Evolutionary conservation across 2,888 invertebrate genomes (phyloP), one percentile per base, ranked within the genome.

Genomic region (Drosophila greeni): DNA sequence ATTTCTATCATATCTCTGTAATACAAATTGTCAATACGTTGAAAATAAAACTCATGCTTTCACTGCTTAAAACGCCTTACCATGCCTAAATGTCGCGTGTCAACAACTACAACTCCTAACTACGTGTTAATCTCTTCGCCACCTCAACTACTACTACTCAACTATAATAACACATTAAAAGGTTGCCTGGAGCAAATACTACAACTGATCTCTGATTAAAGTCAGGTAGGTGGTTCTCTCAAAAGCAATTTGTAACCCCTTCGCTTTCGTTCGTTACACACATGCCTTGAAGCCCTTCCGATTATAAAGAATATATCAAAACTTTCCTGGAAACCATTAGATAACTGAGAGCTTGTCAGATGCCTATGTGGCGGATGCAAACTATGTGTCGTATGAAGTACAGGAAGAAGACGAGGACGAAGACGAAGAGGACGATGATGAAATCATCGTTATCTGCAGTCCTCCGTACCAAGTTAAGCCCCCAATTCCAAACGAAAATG

Each of bases 111-210:
- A 79, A 85, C 86, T 83, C 73, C 78, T 71, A 83, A 49, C 74
- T 43, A 79, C 85, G 82, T 84, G 87, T 86, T 87, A 87, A 87
- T 88, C 88, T 88, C 88, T 88, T 87, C 88, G 87, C 52, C 84
- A 66, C 84, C 84, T 20, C 54, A 62, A 72, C 62, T 36, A 47
- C 74, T 80, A 82, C 54, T 76, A 73, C 82, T 45, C 45, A 14
- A 47, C 45, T 31, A 31, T 47, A 2, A 47, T 47, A 43, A 85
- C 84, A 86, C 57, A 83, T 76, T 84, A 82, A 87, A 87, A 88
- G 88, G 88, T 88, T 85, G 87, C 87, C 88, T 88, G 88, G 88
- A 88, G 87, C 86, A 88, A 88, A 85, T 88, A 86, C 88, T 87
- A 87, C 88, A 88, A 88, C 88, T 88, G 88, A 88, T 88, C 87